Base-by-base conservation (phyloP, 2,888 invertebrate genomes). In the Enoplolaimus lenunculus region DNA sequence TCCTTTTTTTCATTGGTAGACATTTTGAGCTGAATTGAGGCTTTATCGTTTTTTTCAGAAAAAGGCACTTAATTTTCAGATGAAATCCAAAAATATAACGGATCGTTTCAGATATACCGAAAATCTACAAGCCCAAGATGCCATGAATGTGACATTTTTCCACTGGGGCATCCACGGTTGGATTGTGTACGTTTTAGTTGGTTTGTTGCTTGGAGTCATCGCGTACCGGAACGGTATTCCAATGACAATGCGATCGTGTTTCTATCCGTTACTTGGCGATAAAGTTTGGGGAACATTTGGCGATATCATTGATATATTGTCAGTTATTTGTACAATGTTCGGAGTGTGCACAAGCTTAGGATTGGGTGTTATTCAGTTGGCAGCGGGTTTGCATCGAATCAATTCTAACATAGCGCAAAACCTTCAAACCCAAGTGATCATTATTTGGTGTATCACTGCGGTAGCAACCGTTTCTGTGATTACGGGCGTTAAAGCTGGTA, bases 161-260 rank as follows among this genome's bases (percentile, higher is more conserved):
- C 72, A 72, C 60, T 72, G 72, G 72, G 72, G 72, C 35, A 69
- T 72, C 29, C 72, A 72, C 35, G 68, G 68, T 21, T 72, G 72
- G 72, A 66, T 69, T n/a, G 69, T 72, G 35, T 72, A 72, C 59
- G 72, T 68, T 2, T 59, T 72, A 31, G 60, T 73, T 45, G 72
- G 72, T 16, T 28, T 72, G 69, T 34, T 73, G 3, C 34, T 72
- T 34, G 71, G 68, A n/a, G 57, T 73, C 31, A 70, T 73, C 72
- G 65, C 64, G 33, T 73, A 72, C 57, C 72, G 72, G 2, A 71
- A 45, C n/a, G 72, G 66, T 29, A 60, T 72, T n/a, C 72, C 72
- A n/a, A 69, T 72, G 72, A 65, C 72, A 2, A 60, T 72, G 35
- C 57, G 69, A 26, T 71, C 72, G 21, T 68, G 68, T 35, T 72